Evolutionary conservation across 1,140 invertebrate genomes (phyloP).

Genomic region (Elysia chlorotica): DNA sequence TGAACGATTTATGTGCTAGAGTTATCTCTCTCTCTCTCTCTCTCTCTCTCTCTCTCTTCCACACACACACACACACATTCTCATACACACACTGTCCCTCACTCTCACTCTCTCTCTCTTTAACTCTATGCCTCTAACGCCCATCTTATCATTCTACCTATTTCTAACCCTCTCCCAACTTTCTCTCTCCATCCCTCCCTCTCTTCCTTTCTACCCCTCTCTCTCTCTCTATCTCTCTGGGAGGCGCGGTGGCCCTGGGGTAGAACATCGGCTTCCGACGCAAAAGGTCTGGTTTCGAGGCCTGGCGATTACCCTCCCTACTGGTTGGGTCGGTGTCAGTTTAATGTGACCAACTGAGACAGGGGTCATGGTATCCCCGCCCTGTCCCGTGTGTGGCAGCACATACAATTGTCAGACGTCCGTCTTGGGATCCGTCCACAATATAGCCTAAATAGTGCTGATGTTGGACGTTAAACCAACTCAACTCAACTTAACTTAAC

Average conservation of each 20-base stretch:
- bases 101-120: not conserved
- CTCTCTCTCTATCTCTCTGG: too few species aligned
- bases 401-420: not conserved
- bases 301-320: too few species aligned
- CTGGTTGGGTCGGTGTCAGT: too few species aligned
- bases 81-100: not conserved
- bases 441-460: not conserved
- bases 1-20: not conserved
- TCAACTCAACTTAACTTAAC: not conserved
- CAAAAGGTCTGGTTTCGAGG: too few species aligned
- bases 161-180: not conserved
- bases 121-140: not conserved
- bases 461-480: not conserved
- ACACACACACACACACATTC: conserved; percentile 4
- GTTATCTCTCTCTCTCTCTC: not conserved
- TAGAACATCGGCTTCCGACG: too few species aligned
- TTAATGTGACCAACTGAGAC: too few species aligned
- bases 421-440: not conserved
- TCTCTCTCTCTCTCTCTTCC: not conserved
- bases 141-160: too few species aligned
- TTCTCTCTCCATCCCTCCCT: not conserved
- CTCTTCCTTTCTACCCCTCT: too few species aligned
- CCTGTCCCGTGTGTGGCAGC: too few species aligned
- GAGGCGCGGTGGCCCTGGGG: too few species aligned
- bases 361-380: not conserved